These are phyloP conservation scores for Ornithoptera alexandrae DNA, from an alignment of 2,888 invertebrate genomes.

Conservation along the genomic window DNA sequence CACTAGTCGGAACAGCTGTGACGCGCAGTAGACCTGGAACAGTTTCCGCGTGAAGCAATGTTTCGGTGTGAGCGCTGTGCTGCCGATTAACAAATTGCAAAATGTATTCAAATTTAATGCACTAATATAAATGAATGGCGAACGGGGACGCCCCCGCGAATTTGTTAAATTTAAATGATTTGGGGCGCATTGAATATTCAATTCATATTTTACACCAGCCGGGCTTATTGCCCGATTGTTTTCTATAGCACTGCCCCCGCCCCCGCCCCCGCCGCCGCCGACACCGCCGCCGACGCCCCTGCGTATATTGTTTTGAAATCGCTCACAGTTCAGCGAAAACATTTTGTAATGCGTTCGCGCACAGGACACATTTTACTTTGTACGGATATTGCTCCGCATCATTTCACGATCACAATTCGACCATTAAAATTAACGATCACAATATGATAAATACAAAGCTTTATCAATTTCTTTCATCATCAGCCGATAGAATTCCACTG, in stretches of 20 bases:
- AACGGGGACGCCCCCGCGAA: constrained; percentile 1
- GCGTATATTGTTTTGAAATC: constrained; percentile 20
- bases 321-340: not conserved
- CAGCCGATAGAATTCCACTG: no score
- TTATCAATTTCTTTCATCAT: not conserved
- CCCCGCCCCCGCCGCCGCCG: no score
- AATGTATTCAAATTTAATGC: constrained; percentile 11
- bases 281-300: not conserved
- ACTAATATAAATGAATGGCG: constrained; percentile 15
- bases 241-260: constrained; percentile 7
- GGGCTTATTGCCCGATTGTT: constrained; percentile 24
- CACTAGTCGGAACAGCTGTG: no score
- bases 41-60: no score
- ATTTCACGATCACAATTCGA: not conserved
- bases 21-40: no score
- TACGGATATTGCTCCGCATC: not conserved
- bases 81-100: not conserved
- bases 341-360: not conserved
- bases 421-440: not conserved
- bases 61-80: no score
- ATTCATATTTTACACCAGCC: constrained; percentile 16
- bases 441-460: not conserved
- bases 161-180: constrained; percentile 14
- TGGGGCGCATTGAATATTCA: constrained; percentile 16
- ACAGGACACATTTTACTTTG: not conserved